Evolutionary conservation across 2,113 vertebrate genomes (phyloP).

Genomic region (Phaetusa simplex): DNA sequence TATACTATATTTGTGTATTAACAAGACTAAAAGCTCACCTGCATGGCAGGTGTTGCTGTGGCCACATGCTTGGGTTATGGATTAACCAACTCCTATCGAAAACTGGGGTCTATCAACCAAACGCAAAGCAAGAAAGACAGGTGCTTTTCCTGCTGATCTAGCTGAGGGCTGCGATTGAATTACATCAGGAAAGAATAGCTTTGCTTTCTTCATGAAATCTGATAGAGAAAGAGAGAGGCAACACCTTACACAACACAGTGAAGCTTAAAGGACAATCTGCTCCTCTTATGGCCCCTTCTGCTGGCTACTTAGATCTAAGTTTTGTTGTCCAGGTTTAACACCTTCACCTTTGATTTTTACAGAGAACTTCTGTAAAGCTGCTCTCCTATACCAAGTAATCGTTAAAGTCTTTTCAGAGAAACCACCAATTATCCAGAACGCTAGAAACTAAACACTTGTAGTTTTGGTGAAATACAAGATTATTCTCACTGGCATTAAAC

Average conservation of each 20-base stretch:
- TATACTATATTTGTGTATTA: neutral
- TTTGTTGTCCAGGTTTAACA: slow-evolving; percentile 55
- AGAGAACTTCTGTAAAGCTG: neutral
- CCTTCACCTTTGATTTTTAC: slow-evolving; percentile 54
- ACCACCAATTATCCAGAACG: slow-evolving; percentile 60
- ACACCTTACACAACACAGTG: neutral
- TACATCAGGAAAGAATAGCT: slow-evolving; percentile 49
- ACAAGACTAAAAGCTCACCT: slow-evolving; percentile 54
- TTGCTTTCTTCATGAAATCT: slow-evolving; percentile 48
- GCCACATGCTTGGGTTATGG: slow-evolving; percentile 40
- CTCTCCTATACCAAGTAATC: slow-evolving; percentile 23
- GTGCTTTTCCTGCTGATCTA: slow-evolving; percentile 29
- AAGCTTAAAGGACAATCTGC: slow-evolving; percentile 41
- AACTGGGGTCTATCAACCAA: neutral
- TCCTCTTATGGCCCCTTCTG: slow-evolving; percentile 29
- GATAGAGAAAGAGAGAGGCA: slow-evolving; percentile 41
- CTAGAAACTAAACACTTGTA: slow-evolving; percentile 43
- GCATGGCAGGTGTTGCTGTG: slow-evolving; percentile 62
- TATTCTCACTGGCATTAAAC: neutral
- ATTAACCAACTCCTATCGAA: slow-evolving; percentile 61
- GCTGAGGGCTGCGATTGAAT: slow-evolving; percentile 44
- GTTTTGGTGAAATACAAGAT: slow-evolving; percentile 57
- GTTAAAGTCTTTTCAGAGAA: slow-evolving; percentile 43
- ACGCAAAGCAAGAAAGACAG: slow-evolving; percentile 44
- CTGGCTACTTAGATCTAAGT: slow-evolving; percentile 65